Evolutionary conservation across 1,140 invertebrate species (phyloP).

Genomic region (Dendroctonus ponderosae): DNA sequence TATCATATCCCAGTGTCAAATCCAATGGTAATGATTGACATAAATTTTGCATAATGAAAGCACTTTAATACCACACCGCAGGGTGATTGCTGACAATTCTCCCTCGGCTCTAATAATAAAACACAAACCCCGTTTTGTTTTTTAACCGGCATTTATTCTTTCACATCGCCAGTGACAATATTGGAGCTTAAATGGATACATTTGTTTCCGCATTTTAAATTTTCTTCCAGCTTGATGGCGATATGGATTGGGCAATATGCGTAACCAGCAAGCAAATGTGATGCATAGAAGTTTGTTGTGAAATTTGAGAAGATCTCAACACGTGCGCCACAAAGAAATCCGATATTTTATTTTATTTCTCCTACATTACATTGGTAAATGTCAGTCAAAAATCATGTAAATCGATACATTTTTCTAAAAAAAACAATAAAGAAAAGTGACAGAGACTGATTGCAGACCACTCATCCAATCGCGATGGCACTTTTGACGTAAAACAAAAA

Average conservation of each 20-base stretch:
- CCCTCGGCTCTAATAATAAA: constrained; percentile 41
- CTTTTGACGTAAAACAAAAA: constrained; percentile 28
- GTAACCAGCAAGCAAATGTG: too few species aligned
- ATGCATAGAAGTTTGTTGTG: too few species aligned
- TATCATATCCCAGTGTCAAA: constrained; percentile 51
- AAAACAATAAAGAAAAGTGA: constrained; percentile 21
- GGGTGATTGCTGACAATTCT: constrained; percentile 39
- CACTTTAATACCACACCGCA: constrained; percentile 41
- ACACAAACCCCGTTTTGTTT: constrained; percentile 40
- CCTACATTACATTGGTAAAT: too few species aligned
- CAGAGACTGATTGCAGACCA: constrained; percentile 30
- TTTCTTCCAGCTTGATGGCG: too few species aligned
- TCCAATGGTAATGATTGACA: constrained; percentile 52
- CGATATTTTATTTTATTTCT: too few species aligned
- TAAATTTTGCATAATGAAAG: constrained; percentile 52
- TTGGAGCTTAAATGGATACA: constrained; percentile 26
- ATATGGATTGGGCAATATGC: not conserved
- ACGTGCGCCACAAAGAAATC: too few species aligned
- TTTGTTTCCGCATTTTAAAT: not conserved
- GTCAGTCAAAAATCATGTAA: constrained; percentile 23
- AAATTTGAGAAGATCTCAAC: too few species aligned
- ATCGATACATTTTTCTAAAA: constrained; percentile 22
- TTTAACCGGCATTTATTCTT: constrained; percentile 30
- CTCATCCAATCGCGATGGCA: constrained; percentile 8
- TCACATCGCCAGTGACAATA: constrained; percentile 27